These are phyloP conservation scores for Cepaea nemoralis DNA, from an alignment of 1,140 invertebrate genomes.

Conservation along the genomic window DNA sequence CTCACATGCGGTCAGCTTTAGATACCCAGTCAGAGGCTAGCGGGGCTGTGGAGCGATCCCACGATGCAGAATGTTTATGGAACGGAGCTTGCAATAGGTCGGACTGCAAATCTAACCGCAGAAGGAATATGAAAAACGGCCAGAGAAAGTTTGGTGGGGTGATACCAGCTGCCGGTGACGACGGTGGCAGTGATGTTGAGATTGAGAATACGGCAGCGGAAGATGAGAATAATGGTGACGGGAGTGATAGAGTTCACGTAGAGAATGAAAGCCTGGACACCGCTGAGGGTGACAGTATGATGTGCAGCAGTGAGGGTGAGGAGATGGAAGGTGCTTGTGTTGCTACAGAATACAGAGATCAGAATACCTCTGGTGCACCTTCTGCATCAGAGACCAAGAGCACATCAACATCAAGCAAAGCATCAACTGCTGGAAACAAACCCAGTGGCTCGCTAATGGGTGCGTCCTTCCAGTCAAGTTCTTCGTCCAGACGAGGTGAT, in stretches of 20 bases:
- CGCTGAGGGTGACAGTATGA: too few species aligned
- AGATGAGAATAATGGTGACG: not conserved
- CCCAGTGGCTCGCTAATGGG: not conserved
- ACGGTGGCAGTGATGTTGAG: not conserved
- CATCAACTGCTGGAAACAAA: not conserved
- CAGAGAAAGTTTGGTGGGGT: not conserved
- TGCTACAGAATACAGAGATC: not conserved
- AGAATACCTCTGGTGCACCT: not conserved
- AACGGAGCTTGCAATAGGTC: conserved; percentile 39
- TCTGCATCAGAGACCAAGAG: not conserved
- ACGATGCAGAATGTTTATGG: conserved; percentile 37
- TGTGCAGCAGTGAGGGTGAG: not conserved
- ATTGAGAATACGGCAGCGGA: not conserved
- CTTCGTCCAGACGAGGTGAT: not conserved
- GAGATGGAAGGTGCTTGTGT: not conserved
- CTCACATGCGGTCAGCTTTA: not conserved
- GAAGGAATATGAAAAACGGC: conserved; percentile 39
- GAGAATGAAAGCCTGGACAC: too few species aligned
- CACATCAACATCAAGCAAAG: not conserved
- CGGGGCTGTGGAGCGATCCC: conserved; percentile 23
- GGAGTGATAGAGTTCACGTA: not conserved
- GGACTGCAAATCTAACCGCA: conserved; percentile 31
- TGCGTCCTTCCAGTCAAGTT: not conserved
- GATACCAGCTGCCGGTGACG: not conserved
- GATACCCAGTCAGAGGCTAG: conserved; percentile 23